A percentile compares a stretch with the other conserved stretches of the same genome.
These are phyloP conservation scores for Actinopyga echinites DNA, from an alignment of 53 echinoderm and acorn worm species.

Conservation along the genomic window DNA sequence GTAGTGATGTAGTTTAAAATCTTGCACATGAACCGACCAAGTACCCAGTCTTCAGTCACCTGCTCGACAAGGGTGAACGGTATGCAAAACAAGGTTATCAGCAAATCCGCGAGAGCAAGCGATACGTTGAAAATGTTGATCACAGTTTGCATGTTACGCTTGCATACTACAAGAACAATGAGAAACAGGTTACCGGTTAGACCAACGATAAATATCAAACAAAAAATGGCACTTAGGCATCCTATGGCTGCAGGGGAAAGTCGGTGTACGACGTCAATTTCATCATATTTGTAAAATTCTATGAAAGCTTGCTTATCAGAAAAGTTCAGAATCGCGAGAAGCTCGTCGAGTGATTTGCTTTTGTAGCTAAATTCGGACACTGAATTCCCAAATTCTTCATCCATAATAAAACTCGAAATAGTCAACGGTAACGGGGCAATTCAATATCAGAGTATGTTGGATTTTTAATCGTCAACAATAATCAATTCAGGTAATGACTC, in stretches of 20 bases:
- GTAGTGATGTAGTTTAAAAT: constrained; percentile 79
- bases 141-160: constrained; percentile 81
- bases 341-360: constrained; percentile 73
- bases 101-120: constrained; percentile 81
- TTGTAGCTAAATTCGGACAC: constrained; percentile 4
- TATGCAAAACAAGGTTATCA: constrained; percentile 82
- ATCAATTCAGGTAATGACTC: too few species aligned
- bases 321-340: constrained; percentile 69
- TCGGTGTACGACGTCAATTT: constrained; percentile 62
- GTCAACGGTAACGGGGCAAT: too few species aligned
- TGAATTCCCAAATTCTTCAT: background rate
- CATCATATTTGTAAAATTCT: constrained; percentile 59
- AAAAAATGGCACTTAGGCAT: constrained; percentile 62
- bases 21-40: constrained; percentile 84
- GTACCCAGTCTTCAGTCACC: constrained; percentile 80
- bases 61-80: constrained; percentile 88
- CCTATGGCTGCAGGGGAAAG: constrained; percentile 63
- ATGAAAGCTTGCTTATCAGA: constrained; percentile 62
- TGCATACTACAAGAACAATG: constrained; percentile 68
- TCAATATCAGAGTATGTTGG: too few species aligned
- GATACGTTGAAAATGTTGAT: constrained; percentile 89
- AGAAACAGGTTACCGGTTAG: constrained; percentile 79
- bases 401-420: constrained; percentile 4
- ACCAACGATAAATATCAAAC: constrained; percentile 67
- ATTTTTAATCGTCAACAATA: too few species aligned